These are phyloP conservation scores for Felis chaus DNA, from an alignment of 2,113 vertebrate genomes.

Conservation along the genomic window DNA sequence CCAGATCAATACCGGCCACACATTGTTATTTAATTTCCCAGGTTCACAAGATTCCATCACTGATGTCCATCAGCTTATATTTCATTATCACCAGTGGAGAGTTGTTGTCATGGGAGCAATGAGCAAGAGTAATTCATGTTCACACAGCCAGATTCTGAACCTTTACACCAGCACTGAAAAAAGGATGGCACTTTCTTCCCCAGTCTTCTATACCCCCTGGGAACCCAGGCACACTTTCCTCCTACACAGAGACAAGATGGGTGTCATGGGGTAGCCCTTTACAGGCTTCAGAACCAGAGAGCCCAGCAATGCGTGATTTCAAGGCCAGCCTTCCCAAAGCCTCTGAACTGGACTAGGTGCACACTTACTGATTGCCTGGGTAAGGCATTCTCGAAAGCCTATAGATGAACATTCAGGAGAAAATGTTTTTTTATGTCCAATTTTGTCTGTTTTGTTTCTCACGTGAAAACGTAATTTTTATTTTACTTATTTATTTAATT, in stretches of 20 bases:
- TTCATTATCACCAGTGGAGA: neutral
- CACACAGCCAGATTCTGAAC: neutral
- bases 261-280: neutral
- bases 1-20: conserved; percentile 32
- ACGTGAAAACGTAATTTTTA: conserved; percentile 33
- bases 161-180: neutral
- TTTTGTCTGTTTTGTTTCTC: conserved; percentile 32
- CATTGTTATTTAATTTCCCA: conserved; percentile 50
- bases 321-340: neutral
- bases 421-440: neutral
- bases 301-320: neutral
- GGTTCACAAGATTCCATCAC: neutral
- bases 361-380: neutral
- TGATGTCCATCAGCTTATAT: neutral
- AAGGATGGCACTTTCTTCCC: neutral
- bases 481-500: too few species aligned
- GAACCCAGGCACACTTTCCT: neutral
- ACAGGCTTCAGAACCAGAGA: neutral
- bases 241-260: neutral
- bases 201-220: neutral
- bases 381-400: neutral
- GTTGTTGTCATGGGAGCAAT: neutral
- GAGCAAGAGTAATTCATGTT: neutral
- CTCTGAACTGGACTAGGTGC: neutral
- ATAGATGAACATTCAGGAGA: neutral